phyloP scores from a whole-genome alignment of 2,113 vertebrate genomes.

The Hepsetus odoe region DNA sequence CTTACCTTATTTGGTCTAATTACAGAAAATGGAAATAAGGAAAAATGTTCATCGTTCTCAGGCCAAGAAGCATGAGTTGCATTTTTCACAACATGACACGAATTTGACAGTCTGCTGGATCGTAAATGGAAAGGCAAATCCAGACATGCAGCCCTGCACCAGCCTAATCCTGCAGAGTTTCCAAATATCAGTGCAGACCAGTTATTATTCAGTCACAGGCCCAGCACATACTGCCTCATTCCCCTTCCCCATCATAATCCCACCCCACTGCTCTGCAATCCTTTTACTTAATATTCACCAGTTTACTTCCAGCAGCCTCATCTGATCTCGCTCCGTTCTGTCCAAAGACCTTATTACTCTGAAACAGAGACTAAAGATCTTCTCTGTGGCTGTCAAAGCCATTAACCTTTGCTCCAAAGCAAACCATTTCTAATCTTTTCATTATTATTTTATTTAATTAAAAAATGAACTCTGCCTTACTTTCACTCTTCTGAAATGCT shows the following conservation, averaged over 20 bases:
- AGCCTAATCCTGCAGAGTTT: background rate
- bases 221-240: conserved; percentile 19
- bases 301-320: conserved; percentile 7
- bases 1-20: background rate
- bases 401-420: too few relatives aligned
- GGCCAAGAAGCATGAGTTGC: too few relatives aligned
- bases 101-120: background rate
- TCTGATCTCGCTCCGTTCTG: conserved; percentile 5
- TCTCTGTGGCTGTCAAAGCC: too few relatives aligned
- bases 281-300: conserved; percentile 40
- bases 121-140: background rate
- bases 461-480: background rate
- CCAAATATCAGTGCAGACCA: background rate
- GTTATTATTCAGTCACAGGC: background rate
- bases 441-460: background rate
- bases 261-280: conserved; percentile 32
- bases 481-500: background rate
- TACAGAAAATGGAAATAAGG: background rate
- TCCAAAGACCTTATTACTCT: background rate
- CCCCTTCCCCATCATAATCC: conserved; percentile 22
- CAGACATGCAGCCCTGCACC: background rate
- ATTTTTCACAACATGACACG: background rate
- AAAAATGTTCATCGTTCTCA: background rate
- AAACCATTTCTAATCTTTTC: too few relatives aligned
- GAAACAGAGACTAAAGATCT: background rate